Percentiles rank a stretch among this genome's conserved stretches.
These are phyloP conservation scores for Pangasius sanitwongsei DNA, from an alignment of 2,797 vertebrate species.

Conservation along the genomic window DNA sequence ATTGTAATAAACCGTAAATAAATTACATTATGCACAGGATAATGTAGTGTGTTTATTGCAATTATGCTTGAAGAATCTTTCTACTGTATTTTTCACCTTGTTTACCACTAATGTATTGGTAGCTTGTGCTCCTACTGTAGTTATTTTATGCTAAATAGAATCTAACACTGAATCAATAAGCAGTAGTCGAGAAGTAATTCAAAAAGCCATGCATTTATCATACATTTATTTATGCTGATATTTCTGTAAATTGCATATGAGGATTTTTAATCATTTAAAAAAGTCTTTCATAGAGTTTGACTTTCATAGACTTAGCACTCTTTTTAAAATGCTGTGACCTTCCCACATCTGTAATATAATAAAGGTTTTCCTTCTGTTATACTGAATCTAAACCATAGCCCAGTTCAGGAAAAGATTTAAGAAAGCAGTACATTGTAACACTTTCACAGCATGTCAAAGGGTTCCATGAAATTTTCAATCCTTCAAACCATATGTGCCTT, in stretches of 20 bases:
- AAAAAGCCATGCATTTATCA: not conserved
- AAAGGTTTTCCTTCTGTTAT: not conserved
- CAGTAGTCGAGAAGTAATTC: not conserved
- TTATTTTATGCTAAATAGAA: not conserved
- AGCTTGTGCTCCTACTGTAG: not conserved
- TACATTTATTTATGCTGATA: not conserved
- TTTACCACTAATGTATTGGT: not conserved
- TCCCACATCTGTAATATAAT: not conserved
- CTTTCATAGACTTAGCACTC: not conserved
- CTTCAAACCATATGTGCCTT: slow-evolving; percentile 36
- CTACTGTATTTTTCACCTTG: not conserved
- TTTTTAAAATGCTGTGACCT: not conserved
- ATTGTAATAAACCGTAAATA: not conserved
- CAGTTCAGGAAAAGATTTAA: slow-evolving; percentile 11
- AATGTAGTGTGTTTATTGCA: slow-evolving; percentile 2
- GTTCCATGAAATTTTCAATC: slow-evolving; percentile 35
- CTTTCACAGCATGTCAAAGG: slow-evolving; percentile 7
- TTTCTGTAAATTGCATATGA: not conserved
- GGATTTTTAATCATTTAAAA: not conserved
- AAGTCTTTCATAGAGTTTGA: not conserved
- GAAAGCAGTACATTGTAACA: slow-evolving; percentile 14
- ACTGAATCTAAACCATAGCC: not conserved
- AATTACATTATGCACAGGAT: not conserved
- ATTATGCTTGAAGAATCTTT: not conserved
- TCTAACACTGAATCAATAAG: too few species aligned